phyloP scores from a whole-genome alignment of 2,888 invertebrate genomes.

The Pteria penguin region DNA sequence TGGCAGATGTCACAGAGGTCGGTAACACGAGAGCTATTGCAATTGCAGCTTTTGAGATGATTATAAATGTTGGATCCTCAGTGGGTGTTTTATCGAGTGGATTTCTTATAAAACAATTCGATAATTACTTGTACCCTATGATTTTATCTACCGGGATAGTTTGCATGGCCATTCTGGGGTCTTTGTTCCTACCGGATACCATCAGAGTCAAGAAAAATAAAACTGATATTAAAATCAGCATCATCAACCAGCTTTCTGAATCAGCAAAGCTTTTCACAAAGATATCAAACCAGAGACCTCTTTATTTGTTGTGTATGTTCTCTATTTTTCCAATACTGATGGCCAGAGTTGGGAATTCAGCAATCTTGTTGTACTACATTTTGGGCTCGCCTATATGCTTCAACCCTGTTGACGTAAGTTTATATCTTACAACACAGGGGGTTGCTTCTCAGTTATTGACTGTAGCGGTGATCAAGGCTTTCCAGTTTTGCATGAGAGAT shows the following conservation, averaged over 20 bases:
- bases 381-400: neutral
- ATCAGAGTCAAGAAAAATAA: neutral
- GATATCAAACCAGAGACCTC: neutral
- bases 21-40: neutral
- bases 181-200: neutral
- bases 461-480: neutral
- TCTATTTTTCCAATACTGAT: neutral
- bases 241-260: no score
- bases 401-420: neutral
- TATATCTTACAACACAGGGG: neutral
- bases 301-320: neutral
- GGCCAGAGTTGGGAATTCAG: neutral
- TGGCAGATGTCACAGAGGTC: neutral
- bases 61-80: neutral
- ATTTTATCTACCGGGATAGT: neutral
- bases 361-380: neutral
- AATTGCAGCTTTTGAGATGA: neutral
- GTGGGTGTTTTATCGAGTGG: neutral
- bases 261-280: no score
- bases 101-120: neutral
- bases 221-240: neutral
- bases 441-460: neutral
- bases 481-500: no score
- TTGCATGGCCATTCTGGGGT: neutral
- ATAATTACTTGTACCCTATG: neutral